Percentiles rank a stretch among this genome's conserved stretches.
Evolutionary conservation across 2,113 vertebrate species (phyloP).

Genomic region (Phalacrocorax aristotelis): DNA sequence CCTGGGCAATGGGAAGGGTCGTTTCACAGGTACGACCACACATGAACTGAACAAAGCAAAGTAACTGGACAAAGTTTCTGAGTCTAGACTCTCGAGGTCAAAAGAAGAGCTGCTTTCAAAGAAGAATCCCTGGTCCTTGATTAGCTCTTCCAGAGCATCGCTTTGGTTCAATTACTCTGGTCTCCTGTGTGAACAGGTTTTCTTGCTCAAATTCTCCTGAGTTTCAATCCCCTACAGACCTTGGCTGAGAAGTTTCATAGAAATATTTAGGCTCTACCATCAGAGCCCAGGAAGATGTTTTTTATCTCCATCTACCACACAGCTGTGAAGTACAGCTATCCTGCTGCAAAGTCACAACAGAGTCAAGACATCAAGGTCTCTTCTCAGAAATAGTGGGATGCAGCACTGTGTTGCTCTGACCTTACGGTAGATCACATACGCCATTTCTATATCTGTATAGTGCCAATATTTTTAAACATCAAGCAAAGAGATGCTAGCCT

Average conservation of each 20-base stretch:
- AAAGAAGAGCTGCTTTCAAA: neutral
- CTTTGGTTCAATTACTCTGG: neutral
- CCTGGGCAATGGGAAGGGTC: neutral
- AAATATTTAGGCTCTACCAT: neutral
- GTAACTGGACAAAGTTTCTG: neutral
- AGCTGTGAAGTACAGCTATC: neutral
- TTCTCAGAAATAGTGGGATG: neutral
- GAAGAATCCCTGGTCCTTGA: neutral
- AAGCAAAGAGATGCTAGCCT: neutral
- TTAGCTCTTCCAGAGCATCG: neutral
- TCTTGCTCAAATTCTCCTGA: neutral
- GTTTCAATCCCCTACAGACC: neutral
- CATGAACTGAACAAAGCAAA: neutral
- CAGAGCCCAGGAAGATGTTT: neutral
- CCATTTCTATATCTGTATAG: neutral
- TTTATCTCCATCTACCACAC: neutral
- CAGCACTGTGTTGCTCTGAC: neutral
- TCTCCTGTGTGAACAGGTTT: neutral
- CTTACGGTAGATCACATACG: neutral
- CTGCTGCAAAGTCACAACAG: neutral
- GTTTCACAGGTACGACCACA: accelerated
- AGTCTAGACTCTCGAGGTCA: neutral
- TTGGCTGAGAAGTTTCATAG: neutral
- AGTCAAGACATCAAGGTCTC: neutral
- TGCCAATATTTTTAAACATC: neutral